Conservation (phyloP, 2,797 vertebrate species). For the Cossypha polioptera region DNA sequence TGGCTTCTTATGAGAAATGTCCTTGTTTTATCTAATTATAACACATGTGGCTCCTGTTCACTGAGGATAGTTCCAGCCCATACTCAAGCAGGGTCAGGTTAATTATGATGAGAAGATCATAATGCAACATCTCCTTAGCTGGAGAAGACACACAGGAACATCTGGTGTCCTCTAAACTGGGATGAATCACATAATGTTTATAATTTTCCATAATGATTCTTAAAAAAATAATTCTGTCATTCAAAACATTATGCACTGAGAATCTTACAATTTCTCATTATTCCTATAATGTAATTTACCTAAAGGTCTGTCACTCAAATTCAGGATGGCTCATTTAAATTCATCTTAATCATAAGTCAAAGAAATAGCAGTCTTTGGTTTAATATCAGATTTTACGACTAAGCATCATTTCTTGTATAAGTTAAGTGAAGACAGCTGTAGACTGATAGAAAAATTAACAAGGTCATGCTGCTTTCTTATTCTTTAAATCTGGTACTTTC, state of each 20-base stretch:
- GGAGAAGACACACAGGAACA: neutral
- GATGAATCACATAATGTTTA: neutral
- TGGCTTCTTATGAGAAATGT: neutral
- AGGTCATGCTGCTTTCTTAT: neutral
- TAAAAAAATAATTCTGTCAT: neutral
- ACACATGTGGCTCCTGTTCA: neutral
- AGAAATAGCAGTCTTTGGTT: neutral
- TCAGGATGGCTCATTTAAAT: neutral
- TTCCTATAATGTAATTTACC: neutral
- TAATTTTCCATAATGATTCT: neutral
- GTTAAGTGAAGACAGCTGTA: neutral
- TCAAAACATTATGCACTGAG: neutral
- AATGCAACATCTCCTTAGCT: neutral
- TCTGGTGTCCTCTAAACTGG: neutral
- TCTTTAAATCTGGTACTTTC: neutral
- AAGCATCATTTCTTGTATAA: neutral
- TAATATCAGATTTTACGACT: neutral
- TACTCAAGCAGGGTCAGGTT: neutral
- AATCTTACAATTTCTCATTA: neutral
- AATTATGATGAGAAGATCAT: neutral
- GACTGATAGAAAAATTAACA: conserved; percentile 14
- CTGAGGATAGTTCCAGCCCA: neutral
- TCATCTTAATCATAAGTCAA: neutral
- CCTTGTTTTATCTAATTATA: neutral
- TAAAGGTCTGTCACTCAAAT: neutral